phyloP scores from a whole-genome alignment of 1,140 invertebrate genomes.

The Coelopa frigida region DNA sequence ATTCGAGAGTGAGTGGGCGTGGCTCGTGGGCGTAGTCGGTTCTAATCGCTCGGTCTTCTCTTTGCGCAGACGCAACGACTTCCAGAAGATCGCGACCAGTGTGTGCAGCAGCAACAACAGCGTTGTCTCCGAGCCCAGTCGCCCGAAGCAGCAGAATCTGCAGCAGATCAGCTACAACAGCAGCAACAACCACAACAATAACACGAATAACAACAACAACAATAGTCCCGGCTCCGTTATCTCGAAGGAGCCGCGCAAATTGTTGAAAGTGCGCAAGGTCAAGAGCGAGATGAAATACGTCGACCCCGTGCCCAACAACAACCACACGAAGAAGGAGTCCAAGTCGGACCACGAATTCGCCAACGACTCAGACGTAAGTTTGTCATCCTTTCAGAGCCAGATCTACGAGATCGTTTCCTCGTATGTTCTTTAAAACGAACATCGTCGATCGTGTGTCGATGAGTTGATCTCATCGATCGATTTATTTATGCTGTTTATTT shows the following conservation, averaged over 20 bases:
- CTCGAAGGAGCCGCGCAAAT: conserved; percentile 16
- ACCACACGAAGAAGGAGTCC: conserved; percentile 27
- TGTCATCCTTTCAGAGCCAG: not conserved
- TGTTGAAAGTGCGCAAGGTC: conserved; percentile 33
- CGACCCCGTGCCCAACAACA: conserved; percentile 22
- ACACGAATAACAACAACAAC: not conserved
- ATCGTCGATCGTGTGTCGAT: no score
- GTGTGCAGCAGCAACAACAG: not conserved
- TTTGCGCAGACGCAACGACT: conserved; percentile 11
- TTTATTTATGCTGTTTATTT: conserved; percentile 10
- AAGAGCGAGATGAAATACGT: conserved; percentile 41
- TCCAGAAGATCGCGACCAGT: conserved; percentile 12
- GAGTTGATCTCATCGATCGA: not conserved
- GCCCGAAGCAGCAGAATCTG: not conserved
- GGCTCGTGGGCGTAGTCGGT: no score
- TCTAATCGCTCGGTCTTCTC: no score
- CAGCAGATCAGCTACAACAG: not conserved
- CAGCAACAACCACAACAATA: not conserved
- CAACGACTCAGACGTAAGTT: conserved; percentile 34
- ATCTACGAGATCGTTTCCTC: conserved; percentile 11
- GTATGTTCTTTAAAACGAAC: no score
- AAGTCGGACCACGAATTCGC: conserved; percentile 41
- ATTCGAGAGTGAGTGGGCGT: conserved; percentile 22
- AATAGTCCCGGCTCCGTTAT: no score
- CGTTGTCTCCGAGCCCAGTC: not conserved